Evolutionary conservation across 1,140 invertebrate genomes (phyloP).

Genomic region (Temnothorax nylanderi): DNA sequence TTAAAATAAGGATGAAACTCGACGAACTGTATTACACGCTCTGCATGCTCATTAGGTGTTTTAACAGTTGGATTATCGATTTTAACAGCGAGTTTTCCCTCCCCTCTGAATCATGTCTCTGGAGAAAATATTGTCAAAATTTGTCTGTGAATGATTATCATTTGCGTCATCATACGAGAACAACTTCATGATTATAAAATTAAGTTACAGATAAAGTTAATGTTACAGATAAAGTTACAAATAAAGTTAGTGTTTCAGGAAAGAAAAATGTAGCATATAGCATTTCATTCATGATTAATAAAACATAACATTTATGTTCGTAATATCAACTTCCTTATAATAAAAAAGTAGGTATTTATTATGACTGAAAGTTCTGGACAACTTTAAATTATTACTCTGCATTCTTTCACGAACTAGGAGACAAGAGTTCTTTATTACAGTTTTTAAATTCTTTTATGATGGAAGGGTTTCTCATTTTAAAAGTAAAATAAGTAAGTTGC

Average conservation of each 20-base stretch:
- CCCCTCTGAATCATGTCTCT: background rate
- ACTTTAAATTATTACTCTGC: slow-evolving; percentile 1
- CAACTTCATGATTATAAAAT: background rate
- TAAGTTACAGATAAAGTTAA: background rate
- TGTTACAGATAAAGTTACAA: background rate
- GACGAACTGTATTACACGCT: slow-evolving; percentile 9
- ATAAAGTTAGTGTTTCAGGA: background rate
- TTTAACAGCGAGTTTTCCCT: slow-evolving; percentile 10
- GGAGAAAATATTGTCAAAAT: background rate
- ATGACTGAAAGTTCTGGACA: background rate
- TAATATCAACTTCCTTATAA: background rate
- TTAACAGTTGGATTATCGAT: slow-evolving; percentile 33
- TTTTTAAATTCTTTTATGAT: slow-evolving; percentile 13
- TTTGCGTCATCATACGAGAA: background rate
- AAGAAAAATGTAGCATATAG: background rate
- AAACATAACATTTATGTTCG: background rate
- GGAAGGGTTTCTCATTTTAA: background rate
- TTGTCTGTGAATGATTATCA: background rate
- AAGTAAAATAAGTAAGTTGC: background rate
- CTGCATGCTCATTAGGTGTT: slow-evolving; percentile 31
- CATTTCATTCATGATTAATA: background rate
- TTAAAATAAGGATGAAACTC: slow-evolving; percentile 25
- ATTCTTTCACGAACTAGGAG: background rate
- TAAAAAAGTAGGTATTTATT: background rate
- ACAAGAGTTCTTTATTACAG: slow-evolving; percentile 10